Base-by-base conservation (phyloP, 2,113 vertebrate species). In the Psittacula cyanocephala region DNA sequence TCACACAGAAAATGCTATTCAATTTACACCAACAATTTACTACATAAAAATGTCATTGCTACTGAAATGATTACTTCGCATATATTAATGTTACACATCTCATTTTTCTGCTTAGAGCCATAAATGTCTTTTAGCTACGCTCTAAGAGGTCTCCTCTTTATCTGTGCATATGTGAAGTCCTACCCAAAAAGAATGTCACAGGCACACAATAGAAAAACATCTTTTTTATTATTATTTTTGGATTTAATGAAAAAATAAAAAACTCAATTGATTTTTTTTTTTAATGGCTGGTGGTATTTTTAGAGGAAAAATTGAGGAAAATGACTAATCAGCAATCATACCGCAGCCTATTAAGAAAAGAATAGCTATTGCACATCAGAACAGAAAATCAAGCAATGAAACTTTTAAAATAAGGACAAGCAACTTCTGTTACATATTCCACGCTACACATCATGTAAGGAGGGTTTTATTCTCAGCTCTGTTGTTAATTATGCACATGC, bases 331-430 rank as follows among this genome's bases (percentile, higher is more conserved):
- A 41, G 63, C 46, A 69, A 53, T 49, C 43, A 79, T 10, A 47
- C 22, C 14, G 10, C 53, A 91, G 35, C 44, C 46, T 74, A 2
- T 68, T 88, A 83, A 60, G 41, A 76, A 88, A 59, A 89, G 37
- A 88, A 83, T 11, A 60, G 68, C 50, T 69, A 52, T 10, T 35
- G 8, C 46, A 53, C 41, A 69, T 93, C n/a, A 52, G 41, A 83
- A 88, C 46, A 84, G 46, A 89, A 94, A 78, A 75, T 35, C 28
- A 55, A 68, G 74, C 80, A 76, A 75, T 5, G 35, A 7, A 94
- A 94, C 86, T 90, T 97, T 94, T 75, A 64, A 83, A 93, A 93
- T 78, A 86, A 52, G 24, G 52, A 44, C 11, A 31, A 84, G 82
- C 55, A 90, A 88, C 70, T 93, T 90, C 55, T 65, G 65, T 41